A percentile compares a stretch with the other conserved stretches of the same genome.
These are phyloP conservation scores for Abrostola tripartita DNA, from an alignment of 2,888 invertebrate species.

Conservation along the genomic window DNA sequence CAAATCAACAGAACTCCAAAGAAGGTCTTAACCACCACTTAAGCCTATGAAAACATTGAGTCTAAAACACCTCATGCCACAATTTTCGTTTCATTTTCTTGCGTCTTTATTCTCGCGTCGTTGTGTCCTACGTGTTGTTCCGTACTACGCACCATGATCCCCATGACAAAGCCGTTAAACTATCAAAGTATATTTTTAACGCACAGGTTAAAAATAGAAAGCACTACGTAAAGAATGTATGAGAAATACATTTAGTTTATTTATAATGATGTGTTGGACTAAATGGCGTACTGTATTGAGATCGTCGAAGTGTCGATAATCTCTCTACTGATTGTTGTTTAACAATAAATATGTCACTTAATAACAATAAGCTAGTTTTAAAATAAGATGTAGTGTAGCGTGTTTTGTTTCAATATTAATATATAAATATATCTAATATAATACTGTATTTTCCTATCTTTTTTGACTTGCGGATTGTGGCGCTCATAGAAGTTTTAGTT, in stretches of 20 bases:
- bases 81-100: too few species aligned
- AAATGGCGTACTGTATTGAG: conserved; percentile 2
- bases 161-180: conserved; percentile 21
- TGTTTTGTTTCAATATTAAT: too few species aligned
- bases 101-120: too few species aligned
- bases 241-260: conserved; percentile 24
- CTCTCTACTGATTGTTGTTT: conserved; percentile 6
- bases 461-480: too few species aligned
- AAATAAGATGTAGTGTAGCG: neutral
- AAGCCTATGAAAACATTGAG: too few species aligned
- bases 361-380: neutral
- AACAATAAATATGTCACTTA: conserved; percentile 7
- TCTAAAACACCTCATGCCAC: too few species aligned
- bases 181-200: conserved; percentile 33
- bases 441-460: too few species aligned
- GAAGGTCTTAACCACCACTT: too few species aligned
- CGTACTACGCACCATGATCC: neutral
- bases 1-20: too few species aligned
- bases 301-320: conserved; percentile 10
- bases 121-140: neutral
- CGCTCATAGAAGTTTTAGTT: too few species aligned
- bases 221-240: conserved; percentile 29
- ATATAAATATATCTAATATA: too few species aligned
- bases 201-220: conserved; percentile 13
- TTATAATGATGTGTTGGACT: conserved; percentile 33